These are phyloP conservation scores for Pocillopora grandis DNA, from an alignment of 92 coral and sea anemone species.

Conservation along the genomic window DNA sequence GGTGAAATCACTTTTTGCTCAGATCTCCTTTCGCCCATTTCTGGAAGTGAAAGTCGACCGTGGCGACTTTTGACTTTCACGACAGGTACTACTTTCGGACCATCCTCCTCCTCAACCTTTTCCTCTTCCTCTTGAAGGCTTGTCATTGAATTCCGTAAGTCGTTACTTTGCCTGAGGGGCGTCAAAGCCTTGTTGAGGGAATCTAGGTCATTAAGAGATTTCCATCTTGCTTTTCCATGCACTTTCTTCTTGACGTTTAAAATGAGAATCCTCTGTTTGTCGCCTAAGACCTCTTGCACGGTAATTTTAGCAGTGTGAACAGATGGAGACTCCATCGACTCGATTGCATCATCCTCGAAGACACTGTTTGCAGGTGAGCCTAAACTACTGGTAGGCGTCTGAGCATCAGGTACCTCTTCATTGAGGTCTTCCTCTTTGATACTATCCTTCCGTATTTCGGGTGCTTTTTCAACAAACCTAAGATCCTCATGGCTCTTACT, in stretches of 20 bases:
- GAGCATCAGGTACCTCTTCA: slow-evolving; percentile 13
- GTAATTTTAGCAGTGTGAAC: slow-evolving; percentile 71
- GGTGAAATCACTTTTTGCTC: neutral
- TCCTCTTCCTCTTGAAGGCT: slow-evolving; percentile 29
- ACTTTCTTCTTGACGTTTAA: slow-evolving; percentile 75
- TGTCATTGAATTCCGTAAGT: slow-evolving; percentile 12
- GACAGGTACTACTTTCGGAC: slow-evolving; percentile 13
- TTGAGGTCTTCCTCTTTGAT: slow-evolving; percentile 35
- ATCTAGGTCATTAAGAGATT: slow-evolving; percentile 79
- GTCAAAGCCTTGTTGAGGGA: slow-evolving; percentile 38
- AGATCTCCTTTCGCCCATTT: neutral
- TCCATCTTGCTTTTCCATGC: slow-evolving; percentile 74
- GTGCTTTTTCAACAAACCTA: slow-evolving; percentile 17
- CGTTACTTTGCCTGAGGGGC: slow-evolving; percentile 1
- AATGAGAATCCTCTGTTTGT: slow-evolving; percentile 66
- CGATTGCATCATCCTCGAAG: slow-evolving; percentile 27
- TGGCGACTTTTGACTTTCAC: slow-evolving; percentile 7
- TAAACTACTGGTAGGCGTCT: neutral
- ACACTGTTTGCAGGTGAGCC: neutral
- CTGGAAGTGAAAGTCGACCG: slow-evolving; percentile 9
- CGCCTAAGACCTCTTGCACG: slow-evolving; percentile 69
- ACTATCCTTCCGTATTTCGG: slow-evolving; percentile 16
- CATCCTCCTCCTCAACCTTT: neutral
- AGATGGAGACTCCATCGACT: slow-evolving; percentile 37
- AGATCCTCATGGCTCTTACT: slow-evolving; percentile 47